Base-by-base conservation (phyloP, 2,888 invertebrate genomes). In the Cyclophora punctaria region DNA sequence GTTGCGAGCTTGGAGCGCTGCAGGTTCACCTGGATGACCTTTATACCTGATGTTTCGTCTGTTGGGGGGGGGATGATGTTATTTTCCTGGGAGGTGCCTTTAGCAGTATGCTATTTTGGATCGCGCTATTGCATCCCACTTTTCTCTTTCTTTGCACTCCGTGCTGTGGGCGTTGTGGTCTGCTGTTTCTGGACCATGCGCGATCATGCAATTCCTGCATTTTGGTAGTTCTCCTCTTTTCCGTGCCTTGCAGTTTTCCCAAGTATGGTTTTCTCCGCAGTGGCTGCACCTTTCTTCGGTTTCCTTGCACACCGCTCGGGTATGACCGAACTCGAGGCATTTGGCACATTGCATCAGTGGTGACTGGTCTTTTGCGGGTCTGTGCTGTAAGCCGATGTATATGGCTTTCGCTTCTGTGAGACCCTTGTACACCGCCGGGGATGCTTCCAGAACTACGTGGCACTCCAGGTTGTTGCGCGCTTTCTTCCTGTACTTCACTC, bases 311-410 rank as follows among this genome's bases (percentile, higher is more conserved):
- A 51, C 5, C 2, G 34, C 43, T 6, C 46, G 45, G 5, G 48
- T 46, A 41, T 61, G 54, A 0, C 58, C 60, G 35, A 49, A 56
- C 2, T 44, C 52, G 5, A 57, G 49, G 46, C 59, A 57, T 1
- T 34, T 7, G 2, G 56, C 7, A 40, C 59, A 59, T 44, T 59
- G 57, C 5, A 57, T 44, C 6, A 59, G 46, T 0, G 57, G 56
- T 3, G 60, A 51, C 34, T 60, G 56, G 48, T 60, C 60, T 3
- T n/a, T 45, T 0, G 52, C 56, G 3, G 3, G 35, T 0, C 48
- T 7, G 2, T 47, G 33, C 20, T 56, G 42, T 7, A 42, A 3
- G n/a, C n/a, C 42, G 3, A 42, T 7, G 42, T 42, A 7, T 3
- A 42, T 7, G 3, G 42, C 43, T 5, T 20, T 3, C 3, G n/a